Conservation (phyloP, 2,113 vertebrate species). For the Cryptomyrus ogoouensis region DNA sequence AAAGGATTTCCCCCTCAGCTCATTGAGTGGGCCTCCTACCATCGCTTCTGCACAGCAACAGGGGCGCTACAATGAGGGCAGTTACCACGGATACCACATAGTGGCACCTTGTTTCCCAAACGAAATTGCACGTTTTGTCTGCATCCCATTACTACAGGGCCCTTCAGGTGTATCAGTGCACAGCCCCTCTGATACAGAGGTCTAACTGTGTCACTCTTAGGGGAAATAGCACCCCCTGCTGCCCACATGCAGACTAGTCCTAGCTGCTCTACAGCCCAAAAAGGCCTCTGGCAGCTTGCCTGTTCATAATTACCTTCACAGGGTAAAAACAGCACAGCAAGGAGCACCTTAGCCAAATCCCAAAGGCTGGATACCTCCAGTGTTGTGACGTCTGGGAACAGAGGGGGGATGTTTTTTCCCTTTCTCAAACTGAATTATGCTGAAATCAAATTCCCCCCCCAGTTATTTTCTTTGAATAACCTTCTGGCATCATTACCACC, state of each 20-base stretch:
- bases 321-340: neutral
- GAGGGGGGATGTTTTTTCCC: neutral
- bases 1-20: neutral
- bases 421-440: neutral
- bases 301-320: neutral
- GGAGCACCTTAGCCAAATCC: neutral
- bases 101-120: conserved; percentile 59
- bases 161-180: conserved; percentile 46
- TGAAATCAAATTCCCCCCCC: neutral
- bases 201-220: conserved; percentile 53
- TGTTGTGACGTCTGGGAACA: neutral
- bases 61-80: conserved; percentile 43
- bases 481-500: neutral
- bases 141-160: conserved; percentile 22
- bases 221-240: neutral
- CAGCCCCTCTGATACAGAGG: conserved; percentile 70
- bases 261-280: neutral
- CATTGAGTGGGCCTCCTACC: neutral
- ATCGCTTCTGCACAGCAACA: neutral
- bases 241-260: neutral
- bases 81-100: conserved; percentile 59
- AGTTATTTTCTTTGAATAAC: neutral
- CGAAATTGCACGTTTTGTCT: conserved; percentile 46
- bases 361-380: neutral
- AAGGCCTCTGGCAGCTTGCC: neutral